Base-by-base conservation (phyloP, 2,888 invertebrate genomes). In the Acanthacorydalis orientalis region DNA sequence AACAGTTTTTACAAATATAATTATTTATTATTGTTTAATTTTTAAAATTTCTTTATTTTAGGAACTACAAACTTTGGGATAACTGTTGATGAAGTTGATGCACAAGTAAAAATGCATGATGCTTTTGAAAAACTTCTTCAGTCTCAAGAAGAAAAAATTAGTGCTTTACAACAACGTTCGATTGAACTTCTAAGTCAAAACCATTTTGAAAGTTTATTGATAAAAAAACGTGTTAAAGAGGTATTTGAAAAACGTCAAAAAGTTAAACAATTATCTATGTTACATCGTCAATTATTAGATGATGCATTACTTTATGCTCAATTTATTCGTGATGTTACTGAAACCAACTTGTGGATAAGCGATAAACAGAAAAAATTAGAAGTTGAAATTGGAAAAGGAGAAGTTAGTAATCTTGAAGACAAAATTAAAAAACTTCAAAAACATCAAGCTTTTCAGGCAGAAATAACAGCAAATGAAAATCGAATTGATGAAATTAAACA, bases 371-470 rank as follows among this genome's bases (percentile, higher is more conserved):
- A 88, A 64, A 86, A 87, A 61, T 69, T 92, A 7, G 83, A 86
- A 50, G 79, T 84, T 0, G 87, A 89, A 60, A 80, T 81, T 7
- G 78, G 75, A 52, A 75, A 77, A 48, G 77, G 76, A 23, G 85
- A 86, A 59, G 84, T 87, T 7, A 83, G 80, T 58, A 82, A 80
- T 57, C 69, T 97, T 3, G 91, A 95, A 59, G 95, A 93, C 58
- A 97, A 97, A 68, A 92, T 97, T 56, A 90, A 91, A 68, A 86
- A 88, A 59, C 68, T 95, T 33, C 90, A 93, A 61, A 92, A 91
- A 61, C 91, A 93, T 64, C 92, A 93, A 66, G 90, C 93, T 0
- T 89, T 93, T 70, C 86, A 92, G 56, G 91, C 92, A 0, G 93
- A 95, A 63, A 73, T 95, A 40, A 77, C 83, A 0, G 90, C 91